Conservation (phyloP, 2,888 invertebrate species). For the Orthosia cruda region DNA sequence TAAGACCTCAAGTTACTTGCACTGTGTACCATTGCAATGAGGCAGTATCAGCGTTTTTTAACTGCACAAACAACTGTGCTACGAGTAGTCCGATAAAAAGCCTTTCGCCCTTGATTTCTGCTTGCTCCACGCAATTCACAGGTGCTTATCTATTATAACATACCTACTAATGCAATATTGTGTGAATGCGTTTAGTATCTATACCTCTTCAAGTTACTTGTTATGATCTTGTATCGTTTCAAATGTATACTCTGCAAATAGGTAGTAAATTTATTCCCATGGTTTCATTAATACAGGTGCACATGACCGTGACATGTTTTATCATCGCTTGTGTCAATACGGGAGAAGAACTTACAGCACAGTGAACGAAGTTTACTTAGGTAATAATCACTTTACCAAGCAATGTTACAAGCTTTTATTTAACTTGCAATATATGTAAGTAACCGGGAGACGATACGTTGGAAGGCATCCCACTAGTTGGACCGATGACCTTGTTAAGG, state of each 20-base stretch:
- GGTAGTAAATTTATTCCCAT: not conserved
- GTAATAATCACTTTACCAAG: too few relatives aligned
- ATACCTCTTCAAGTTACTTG: slow-evolving; percentile 31
- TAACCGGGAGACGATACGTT: too few relatives aligned
- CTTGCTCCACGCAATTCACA: slow-evolving; percentile 23
- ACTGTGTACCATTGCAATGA: not conserved
- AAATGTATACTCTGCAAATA: slow-evolving; percentile 24
- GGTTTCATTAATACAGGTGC: not conserved
- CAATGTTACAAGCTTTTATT: too few relatives aligned
- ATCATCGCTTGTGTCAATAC: too few relatives aligned
- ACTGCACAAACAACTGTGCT: slow-evolving; percentile 5
- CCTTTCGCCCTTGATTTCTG: not conserved
- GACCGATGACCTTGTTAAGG: too few relatives aligned
- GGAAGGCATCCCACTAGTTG: too few relatives aligned
- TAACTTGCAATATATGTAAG: too few relatives aligned
- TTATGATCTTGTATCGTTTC: slow-evolving; percentile 18
- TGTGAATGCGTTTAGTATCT: not conserved
- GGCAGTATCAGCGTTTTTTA: slow-evolving; percentile 8
- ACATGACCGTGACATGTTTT: too few relatives aligned
- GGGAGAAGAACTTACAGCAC: too few relatives aligned
- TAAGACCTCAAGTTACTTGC: slow-evolving; percentile 7
- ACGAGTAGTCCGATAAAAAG: slow-evolving; percentile 16
- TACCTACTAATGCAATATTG: not conserved
- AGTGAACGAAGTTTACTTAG: too few relatives aligned
- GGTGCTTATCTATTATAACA: slow-evolving; percentile 27